Evolutionary conservation across 2,113 vertebrate genomes (phyloP), one percentile per base, ranked within the genome.

Genomic region (Gymnocephalus cernua): DNA sequence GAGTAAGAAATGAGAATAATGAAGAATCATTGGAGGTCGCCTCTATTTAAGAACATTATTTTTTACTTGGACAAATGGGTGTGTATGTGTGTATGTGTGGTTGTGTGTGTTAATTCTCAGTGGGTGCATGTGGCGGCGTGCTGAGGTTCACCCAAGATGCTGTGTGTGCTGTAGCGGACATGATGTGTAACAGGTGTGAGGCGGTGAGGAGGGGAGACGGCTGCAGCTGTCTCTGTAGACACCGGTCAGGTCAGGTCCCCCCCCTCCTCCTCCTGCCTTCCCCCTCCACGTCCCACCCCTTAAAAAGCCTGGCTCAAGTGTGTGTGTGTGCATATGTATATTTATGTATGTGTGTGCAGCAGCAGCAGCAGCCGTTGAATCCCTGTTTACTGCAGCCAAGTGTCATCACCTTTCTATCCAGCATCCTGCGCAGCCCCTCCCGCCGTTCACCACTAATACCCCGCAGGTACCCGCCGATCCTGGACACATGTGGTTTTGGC

Each of bases 161-260:
- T 68, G 82, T 86, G 93, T 87, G 87, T 86, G 83, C 71, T 91
- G 86, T 90, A 92, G 89, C 87, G 81, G 83, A 94, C 88, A 91
- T 93, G 88, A 94, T 95, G 85, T 84, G 84, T 90, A 95, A 95
- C 94, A 95, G 95, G 95, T 95, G 94, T 91, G 86, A 86, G 86
- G 90, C 85, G 73, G 79, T 62, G 87, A 88, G 89, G 80, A 90
- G 86, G 79, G 86, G 81, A 79, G 62, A 85, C 45, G 41, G 66
- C 70, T 82, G 68, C 94, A 94, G 93, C 92, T 95, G 94, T 92
- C 86, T 85, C 89, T 41, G 85, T 61, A 84, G 90, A 86, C 86
- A 72, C 71, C 73, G 91, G 87, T 90, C 89, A 86, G 64, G 88
- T 87, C 93, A 87, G 92, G 86, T 86, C 74, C 91, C 14, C 54